phyloP scores from a whole-genome alignment of 2,888 invertebrate species.

The Zaprionus obscuricornis region DNA sequence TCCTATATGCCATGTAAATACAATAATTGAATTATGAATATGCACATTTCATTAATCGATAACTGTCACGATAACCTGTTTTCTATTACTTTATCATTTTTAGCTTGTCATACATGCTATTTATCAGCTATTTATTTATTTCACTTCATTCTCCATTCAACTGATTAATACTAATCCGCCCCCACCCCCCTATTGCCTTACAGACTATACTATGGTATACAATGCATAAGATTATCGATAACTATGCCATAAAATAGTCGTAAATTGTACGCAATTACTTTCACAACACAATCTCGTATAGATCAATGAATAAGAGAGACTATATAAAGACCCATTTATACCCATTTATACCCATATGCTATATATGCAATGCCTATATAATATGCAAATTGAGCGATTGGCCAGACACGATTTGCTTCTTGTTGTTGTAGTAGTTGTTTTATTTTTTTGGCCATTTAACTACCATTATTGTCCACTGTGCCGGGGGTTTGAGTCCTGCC shows the following conservation, averaged over 20 bases:
- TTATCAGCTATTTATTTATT: too few species aligned
- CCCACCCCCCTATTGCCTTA: too few species aligned
- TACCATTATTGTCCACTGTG: slow-evolving; percentile 66
- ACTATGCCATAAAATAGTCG: slow-evolving; percentile 21
- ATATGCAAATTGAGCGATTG: slow-evolving; percentile 56
- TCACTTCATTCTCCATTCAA: too few species aligned
- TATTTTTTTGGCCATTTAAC: slow-evolving; percentile 71
- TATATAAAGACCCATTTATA: slow-evolving; percentile 4
- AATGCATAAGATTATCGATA: slow-evolving; percentile 24
- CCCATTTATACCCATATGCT: slow-evolving; percentile 25
- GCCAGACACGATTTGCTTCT: slow-evolving; percentile 52
- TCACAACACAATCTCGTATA: slow-evolving; percentile 45
- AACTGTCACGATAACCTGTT: too few species aligned
- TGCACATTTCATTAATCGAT: too few species aligned
- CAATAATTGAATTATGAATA: too few species aligned
- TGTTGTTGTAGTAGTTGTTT: too few species aligned
- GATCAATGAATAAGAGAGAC: slow-evolving; percentile 30
- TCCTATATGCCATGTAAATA: too few species aligned
- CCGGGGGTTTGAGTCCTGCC: slow-evolving; percentile 17
- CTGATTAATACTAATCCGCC: too few species aligned
- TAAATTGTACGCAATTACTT: slow-evolving; percentile 43
- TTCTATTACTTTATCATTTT: too few species aligned
- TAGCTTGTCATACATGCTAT: too few species aligned
- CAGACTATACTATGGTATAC: background rate
- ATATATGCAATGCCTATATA: slow-evolving; percentile 6